phyloP scores from a whole-genome alignment of 2,888 invertebrate species.

The Shargacucullia verbasci region DNA sequence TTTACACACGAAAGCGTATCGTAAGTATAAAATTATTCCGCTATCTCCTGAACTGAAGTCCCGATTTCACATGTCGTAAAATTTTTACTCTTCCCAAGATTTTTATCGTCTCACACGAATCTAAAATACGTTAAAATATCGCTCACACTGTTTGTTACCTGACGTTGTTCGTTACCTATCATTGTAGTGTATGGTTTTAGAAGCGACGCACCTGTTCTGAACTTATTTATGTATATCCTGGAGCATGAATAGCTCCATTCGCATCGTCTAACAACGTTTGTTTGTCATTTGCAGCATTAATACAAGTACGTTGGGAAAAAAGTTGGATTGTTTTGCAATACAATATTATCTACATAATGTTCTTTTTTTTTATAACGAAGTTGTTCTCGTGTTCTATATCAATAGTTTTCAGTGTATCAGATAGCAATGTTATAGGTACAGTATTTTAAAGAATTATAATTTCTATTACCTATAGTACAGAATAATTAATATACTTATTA shows the following conservation, averaged over 20 bases:
- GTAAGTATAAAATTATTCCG: slow-evolving; percentile 73
- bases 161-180: slow-evolving; percentile 68
- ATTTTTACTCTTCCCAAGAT: slow-evolving; percentile 71
- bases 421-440: no score
- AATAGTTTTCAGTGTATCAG: no score
- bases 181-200: slow-evolving; percentile 69
- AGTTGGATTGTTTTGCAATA: not conserved
- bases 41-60: slow-evolving; percentile 69
- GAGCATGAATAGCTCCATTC: slow-evolving; percentile 61
- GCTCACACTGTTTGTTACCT: slow-evolving; percentile 62
- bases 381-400: no score
- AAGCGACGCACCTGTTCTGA: slow-evolving; percentile 74
- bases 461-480: no score
- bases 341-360: no score
- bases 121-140: slow-evolving; percentile 70
- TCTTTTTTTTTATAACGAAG: no score
- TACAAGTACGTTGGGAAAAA: slow-evolving; percentile 30
- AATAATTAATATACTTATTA: no score
- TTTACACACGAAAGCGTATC: slow-evolving; percentile 70
- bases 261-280: slow-evolving; percentile 59
- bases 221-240: slow-evolving; percentile 73
- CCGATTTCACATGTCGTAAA: slow-evolving; percentile 77
- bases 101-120: slow-evolving; percentile 68
- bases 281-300: slow-evolving; percentile 58
- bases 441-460: no score